Base-by-base conservation (phyloP, 1,140 invertebrate genomes). In the Chlorops oryzae region DNA sequence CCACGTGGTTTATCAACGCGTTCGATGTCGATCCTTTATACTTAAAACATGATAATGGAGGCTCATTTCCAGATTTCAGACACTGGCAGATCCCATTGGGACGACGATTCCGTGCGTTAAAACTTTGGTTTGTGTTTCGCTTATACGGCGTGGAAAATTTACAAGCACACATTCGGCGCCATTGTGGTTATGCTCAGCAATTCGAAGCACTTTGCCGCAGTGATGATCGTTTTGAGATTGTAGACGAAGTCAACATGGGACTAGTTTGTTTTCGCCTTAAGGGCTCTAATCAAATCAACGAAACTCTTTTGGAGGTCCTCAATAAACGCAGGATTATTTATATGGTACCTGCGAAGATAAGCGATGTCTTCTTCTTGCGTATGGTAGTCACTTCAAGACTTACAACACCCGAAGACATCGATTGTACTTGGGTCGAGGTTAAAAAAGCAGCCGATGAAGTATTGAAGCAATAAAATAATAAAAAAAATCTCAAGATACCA, bases 81-180 rank as follows among this genome's bases (percentile, higher is more conserved):
- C 88, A 98, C 64, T 96, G 92, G 90, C 92, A 96, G 75, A 93
- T 98, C 60, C 83, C 92, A 10, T 71, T 97, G 32, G 92, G 92
- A 5, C 77, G 94, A 44, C 76, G 92, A 57, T 97, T 98, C 63
- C 80, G 93, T 18, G 83, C 95, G 0, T 72, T 98, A 5, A 98
- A 98, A 73, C 72, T 98, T 3, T 98, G 96, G 95, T 93, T 95
- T 55, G 90, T 93, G 0, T 70, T 97, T 42, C 79, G 92, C 54
- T 77, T 84, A 6, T 86, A 91, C 56, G 95, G 95, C 1, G 79
- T 87, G 2, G 80, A 84, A 56, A 87, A 88, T 9, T 72, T 97
- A 6, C 83, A 89, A 59, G 77, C 78, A 1, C 81, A 92, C 60
- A 86, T 97, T 6, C 75, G 92, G 54, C 79, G 83, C 42, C 82